These are phyloP conservation scores for Gymnogyps californianus DNA, from an alignment of 2,113 vertebrate species.

Conservation along the genomic window DNA sequence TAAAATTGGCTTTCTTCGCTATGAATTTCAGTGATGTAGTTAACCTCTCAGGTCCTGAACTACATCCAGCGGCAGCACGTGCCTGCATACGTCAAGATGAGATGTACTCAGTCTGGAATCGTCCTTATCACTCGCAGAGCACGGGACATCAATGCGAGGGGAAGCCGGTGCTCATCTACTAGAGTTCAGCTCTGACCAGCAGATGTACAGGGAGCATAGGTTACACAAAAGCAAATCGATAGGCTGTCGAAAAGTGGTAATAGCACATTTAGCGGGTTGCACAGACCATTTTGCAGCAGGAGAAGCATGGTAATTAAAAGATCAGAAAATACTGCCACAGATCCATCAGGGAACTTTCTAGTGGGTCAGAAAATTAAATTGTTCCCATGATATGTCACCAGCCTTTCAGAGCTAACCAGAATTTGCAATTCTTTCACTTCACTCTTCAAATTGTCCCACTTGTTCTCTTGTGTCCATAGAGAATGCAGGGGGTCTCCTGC, in stretches of 20 bases:
- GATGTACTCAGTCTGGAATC: not conserved
- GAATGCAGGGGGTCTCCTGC: not conserved
- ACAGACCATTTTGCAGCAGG: not conserved
- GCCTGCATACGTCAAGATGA: not conserved
- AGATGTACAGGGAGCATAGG: not conserved
- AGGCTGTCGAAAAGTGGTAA: not conserved
- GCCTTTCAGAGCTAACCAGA: not conserved
- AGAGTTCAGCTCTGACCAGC: not conserved
- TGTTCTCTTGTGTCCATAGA: not conserved
- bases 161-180: not conserved
- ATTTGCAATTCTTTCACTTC: not conserved
- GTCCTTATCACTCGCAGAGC: not conserved
- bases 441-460: not conserved
- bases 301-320: not conserved
- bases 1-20: not conserved
- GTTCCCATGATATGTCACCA: not conserved
- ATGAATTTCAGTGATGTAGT: not conserved
- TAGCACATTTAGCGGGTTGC: not conserved
- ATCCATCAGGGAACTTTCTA: not conserved
- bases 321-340: not conserved
- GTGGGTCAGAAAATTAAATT: not conserved
- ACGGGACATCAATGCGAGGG: accelerated
- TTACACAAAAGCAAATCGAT: not conserved
- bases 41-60: not conserved
- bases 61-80: not conserved